Evolutionary conservation across 1,140 invertebrate species (phyloP).

Genomic region (Drosophila murphyi): DNA sequence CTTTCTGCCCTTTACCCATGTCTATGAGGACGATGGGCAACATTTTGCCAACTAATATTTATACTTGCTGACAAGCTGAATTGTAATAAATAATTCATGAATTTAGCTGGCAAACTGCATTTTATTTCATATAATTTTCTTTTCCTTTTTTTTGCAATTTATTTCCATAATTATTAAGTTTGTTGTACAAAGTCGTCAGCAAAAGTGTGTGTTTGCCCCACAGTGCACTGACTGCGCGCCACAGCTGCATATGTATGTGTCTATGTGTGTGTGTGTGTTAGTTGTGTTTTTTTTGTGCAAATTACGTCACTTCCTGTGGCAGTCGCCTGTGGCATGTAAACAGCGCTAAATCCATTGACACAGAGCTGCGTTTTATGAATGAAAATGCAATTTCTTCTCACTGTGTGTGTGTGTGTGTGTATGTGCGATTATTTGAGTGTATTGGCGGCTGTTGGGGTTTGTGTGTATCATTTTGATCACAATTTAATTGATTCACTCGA

Average conservation of each 20-base stretch:
- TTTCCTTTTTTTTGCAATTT: too few relatives aligned
- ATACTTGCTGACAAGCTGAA: too few relatives aligned
- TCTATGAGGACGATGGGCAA: too few relatives aligned
- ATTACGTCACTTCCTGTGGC: constrained; percentile 65
- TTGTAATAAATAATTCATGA: too few relatives aligned
- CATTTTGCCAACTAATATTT: too few relatives aligned
- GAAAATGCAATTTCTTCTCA: constrained; percentile 18
- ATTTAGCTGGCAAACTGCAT: too few relatives aligned
- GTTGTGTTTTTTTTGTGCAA: constrained; percentile 20
- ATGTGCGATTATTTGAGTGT: constrained; percentile 8
- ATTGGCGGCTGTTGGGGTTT: constrained; percentile 7
- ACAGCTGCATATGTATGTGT: not conserved
- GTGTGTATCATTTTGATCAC: not conserved
- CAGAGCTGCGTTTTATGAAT: constrained; percentile 42
- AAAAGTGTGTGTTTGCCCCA: too few relatives aligned
- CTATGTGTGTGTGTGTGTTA: constrained; percentile 1
- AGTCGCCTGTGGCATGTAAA: constrained; percentile 25
- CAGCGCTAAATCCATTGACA: constrained; percentile 27
- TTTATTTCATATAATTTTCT: too few relatives aligned
- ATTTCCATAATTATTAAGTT: too few relatives aligned
- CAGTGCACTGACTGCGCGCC: too few relatives aligned
- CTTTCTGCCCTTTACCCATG: too few relatives aligned
- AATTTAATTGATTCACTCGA: constrained; percentile 51
- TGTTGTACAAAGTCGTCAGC: too few relatives aligned
- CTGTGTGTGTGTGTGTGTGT: not conserved